Conservation (phyloP, 1,140 invertebrate species). For the Radopholus similis region DNA sequence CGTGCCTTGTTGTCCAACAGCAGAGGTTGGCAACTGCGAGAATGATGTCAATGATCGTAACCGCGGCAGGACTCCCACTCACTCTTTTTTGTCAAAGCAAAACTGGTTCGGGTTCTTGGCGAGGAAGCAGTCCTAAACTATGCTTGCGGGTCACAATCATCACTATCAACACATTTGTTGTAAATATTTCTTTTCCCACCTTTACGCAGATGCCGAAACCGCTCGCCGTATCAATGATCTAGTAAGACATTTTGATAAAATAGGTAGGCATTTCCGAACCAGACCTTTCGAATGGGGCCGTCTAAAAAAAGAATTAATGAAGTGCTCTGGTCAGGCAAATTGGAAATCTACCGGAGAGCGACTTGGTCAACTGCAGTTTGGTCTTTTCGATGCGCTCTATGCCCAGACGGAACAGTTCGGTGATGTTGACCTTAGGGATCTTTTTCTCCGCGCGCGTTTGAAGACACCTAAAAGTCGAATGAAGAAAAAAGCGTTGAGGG, state of each 20-base stretch:
- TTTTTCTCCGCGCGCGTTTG: neutral
- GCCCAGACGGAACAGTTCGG: conserved; percentile 46
- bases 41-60: neutral
- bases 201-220: conserved; percentile 46
- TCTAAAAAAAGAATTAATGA: neutral
- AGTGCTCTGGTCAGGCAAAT: neutral
- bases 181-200: neutral
- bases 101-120: conserved; percentile 45
- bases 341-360: conserved; percentile 12
- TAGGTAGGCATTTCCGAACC: conserved; percentile 3
- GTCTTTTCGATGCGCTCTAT: conserved; percentile 44
- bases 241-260: neutral
- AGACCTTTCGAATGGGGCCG: conserved; percentile 42
- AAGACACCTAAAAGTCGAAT: neutral
- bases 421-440: conserved; percentile 44
- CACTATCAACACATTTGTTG: neutral
- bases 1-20: conserved; percentile 44
- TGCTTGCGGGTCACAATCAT: neutral
- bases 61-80: neutral
- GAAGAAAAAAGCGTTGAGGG: too few species aligned
- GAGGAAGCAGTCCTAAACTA: conserved; percentile 42
- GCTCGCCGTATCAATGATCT: conserved; percentile 36
- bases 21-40: conserved; percentile 42
- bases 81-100: conserved; percentile 48
- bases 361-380: conserved; percentile 37